Conservation (phyloP, 2,113 vertebrate genomes). For the Gymnocephalus cernua region DNA sequence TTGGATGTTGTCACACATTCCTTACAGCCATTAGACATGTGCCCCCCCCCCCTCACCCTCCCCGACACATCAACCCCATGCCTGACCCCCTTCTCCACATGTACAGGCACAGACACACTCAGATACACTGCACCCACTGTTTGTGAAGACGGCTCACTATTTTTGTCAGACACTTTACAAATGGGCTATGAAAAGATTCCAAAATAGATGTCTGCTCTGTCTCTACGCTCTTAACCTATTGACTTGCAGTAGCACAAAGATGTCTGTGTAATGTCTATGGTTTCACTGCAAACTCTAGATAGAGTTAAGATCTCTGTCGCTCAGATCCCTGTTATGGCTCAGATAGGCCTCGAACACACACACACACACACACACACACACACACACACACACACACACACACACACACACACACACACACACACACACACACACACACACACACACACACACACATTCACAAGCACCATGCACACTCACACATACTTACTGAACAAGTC, state of each 20-base stretch:
- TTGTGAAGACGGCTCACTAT: constrained; percentile 44
- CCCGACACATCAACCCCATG: constrained; percentile 3
- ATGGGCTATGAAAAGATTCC: constrained; percentile 41
- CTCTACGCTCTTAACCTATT: constrained; percentile 55
- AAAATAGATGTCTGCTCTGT: constrained; percentile 61
- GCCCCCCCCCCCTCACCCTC: background rate
- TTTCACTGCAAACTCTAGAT: constrained; percentile 67
- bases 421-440: background rate
- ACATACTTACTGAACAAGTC: background rate
- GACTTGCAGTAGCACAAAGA: constrained; percentile 66
- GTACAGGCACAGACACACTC: constrained; percentile 35
- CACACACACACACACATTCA: background rate
- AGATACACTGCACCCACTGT: constrained; percentile 55
- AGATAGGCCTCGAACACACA: constrained; percentile 22
- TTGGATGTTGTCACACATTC: constrained; percentile 66
- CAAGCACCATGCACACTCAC: background rate
- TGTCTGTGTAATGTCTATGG: constrained; percentile 71
- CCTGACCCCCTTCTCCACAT: constrained; percentile 16
- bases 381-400: background rate
- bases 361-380: constrained; percentile 23
- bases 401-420: constrained; percentile 18
- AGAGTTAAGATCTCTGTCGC: constrained; percentile 76
- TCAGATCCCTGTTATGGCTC: constrained; percentile 51
- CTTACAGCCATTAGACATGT: constrained; percentile 56
- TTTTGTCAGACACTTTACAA: constrained; percentile 54